Percentiles rank a stretch among this genome's conserved stretches.
Evolutionary conservation across 2,113 vertebrate species (phyloP).

Genomic region (Pangasianodon gigas): DNA sequence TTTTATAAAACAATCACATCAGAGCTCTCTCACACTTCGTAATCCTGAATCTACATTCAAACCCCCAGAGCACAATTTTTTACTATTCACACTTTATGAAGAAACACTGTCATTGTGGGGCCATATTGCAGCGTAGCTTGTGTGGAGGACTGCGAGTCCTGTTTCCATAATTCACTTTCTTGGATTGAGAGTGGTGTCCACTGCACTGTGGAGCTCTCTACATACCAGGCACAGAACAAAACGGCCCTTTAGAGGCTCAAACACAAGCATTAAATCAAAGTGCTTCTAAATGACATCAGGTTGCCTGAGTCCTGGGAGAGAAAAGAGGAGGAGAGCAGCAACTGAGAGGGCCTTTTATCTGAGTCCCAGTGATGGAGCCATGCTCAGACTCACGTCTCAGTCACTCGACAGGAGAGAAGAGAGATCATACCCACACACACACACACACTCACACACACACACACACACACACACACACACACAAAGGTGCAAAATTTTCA

Average conservation of each 20-base stretch:
- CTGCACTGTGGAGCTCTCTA: constrained; percentile 56
- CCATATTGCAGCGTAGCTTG: constrained; percentile 38
- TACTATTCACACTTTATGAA: constrained; percentile 65
- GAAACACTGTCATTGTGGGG: constrained; percentile 68
- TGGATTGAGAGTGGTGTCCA: constrained; percentile 44
- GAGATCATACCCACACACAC: constrained; percentile 22
- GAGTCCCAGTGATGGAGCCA: constrained; percentile 43
- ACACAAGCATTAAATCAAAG: constrained; percentile 64
- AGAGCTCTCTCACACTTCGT: constrained; percentile 58
- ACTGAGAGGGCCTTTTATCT: constrained; percentile 65
- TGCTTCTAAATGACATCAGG: constrained; percentile 64
- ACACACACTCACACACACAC: constrained; percentile 10
- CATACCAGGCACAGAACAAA: constrained; percentile 67
- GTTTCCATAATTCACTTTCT: constrained; percentile 50
- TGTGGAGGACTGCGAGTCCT: constrained; percentile 53
- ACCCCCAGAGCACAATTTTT: constrained; percentile 61
- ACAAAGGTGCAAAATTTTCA: background rate
- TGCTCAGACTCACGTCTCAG: constrained; percentile 49
- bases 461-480: constrained; percentile 13
- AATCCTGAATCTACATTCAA: constrained; percentile 55
- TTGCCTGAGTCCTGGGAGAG: constrained; percentile 49
- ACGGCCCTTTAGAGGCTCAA: constrained; percentile 62
- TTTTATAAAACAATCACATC: constrained; percentile 46
- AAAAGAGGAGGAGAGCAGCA: constrained; percentile 55
- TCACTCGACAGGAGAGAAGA: constrained; percentile 41